Conservation (phyloP, 2,797 vertebrate species). For the Manis pentadactyla region DNA sequence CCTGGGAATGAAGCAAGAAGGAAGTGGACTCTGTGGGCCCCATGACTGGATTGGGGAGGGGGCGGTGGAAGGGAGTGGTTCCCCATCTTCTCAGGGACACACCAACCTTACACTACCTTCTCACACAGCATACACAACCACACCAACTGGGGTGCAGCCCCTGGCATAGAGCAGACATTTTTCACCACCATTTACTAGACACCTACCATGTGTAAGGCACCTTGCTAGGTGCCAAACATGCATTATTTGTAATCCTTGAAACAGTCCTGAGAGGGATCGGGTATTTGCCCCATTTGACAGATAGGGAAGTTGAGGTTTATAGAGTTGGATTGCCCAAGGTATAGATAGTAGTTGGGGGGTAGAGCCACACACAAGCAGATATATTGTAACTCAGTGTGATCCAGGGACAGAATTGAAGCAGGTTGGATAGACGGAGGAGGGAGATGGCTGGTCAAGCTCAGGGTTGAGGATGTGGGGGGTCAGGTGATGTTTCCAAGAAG, state of each 20-base stretch:
- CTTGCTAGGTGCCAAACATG: not conserved
- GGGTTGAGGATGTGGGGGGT: not conserved
- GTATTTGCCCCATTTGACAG: not conserved
- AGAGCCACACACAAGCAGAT: not conserved
- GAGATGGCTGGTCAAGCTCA: not conserved
- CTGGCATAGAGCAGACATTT: not conserved
- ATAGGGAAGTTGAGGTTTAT: not conserved
- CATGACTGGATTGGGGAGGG: rapidly evolving
- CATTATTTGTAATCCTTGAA: not conserved
- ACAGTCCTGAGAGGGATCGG: not conserved
- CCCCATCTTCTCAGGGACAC: not conserved
- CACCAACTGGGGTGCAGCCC: too few species aligned
- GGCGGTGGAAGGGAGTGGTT: not conserved
- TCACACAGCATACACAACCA: not conserved
- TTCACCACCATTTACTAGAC: not conserved
- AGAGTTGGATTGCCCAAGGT: too few species aligned
- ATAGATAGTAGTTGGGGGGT: too few species aligned
- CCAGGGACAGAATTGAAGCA: not conserved
- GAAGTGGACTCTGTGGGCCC: not conserved
- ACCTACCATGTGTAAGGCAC: not conserved
- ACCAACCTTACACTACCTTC: rapidly evolving
- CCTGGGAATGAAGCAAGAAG: not conserved
- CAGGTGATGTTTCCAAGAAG: not conserved
- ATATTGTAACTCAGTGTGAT: not conserved
- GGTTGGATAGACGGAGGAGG: not conserved